Percentiles rank a stretch among this genome's conserved stretches.
phyloP scores from a whole-genome alignment of 1,140 invertebrate species.

The Nebria ingens region DNA sequence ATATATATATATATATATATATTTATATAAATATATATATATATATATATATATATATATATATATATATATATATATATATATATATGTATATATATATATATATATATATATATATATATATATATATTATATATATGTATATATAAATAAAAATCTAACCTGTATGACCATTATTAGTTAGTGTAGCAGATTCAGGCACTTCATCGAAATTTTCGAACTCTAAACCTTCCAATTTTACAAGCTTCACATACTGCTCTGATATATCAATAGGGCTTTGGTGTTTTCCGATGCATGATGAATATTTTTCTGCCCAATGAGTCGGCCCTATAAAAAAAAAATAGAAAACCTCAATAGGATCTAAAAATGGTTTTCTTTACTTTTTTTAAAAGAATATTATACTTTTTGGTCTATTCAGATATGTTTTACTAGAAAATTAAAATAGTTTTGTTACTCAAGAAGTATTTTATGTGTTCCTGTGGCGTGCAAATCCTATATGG shows the following conservation, averaged over 20 bases:
- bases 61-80: not conserved
- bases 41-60: not conserved
- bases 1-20: not conserved
- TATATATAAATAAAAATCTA: constrained; percentile 18
- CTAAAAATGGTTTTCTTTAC: too few species aligned
- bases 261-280: constrained; percentile 79
- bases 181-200: constrained; percentile 43
- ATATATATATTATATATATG: not conserved
- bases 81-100: not conserved
- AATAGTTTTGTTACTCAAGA: too few species aligned
- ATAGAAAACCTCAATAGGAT: too few species aligned
- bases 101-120: not conserved
- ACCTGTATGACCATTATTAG: constrained; percentile 72
- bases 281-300: constrained; percentile 60
- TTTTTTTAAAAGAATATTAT: too few species aligned
- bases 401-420: too few species aligned
- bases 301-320: constrained; percentile 56
- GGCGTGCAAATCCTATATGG: too few species aligned
- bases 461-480: too few species aligned
- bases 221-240: constrained; percentile 42
- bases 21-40: not conserved
- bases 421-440: too few species aligned
- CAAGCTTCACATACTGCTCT: constrained; percentile 48
- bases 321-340: constrained; percentile 45
- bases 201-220: constrained; percentile 46